Conservation (phyloP, 2,113 vertebrate species). For the Mastomys natalensis region DNA sequence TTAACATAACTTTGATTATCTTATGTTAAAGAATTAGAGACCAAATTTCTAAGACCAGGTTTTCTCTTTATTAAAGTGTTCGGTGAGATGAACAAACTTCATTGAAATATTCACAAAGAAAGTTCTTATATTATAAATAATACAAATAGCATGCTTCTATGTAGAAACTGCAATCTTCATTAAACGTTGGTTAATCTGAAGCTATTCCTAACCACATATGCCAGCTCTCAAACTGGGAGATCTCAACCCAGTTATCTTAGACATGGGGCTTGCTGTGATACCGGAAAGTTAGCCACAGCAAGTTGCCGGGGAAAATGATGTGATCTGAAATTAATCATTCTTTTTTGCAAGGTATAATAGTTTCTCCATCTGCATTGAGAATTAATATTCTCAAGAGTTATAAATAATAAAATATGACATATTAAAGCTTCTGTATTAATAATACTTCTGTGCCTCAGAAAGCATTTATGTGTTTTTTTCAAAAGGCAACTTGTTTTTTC, state of each 20-base stretch:
- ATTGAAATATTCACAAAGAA: slow-evolving; percentile 63
- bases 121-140: slow-evolving; percentile 46
- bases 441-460: slow-evolving; percentile 41
- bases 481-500: slow-evolving; percentile 73
- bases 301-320: not conserved
- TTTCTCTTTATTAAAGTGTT: slow-evolving; percentile 77
- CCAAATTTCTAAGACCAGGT: slow-evolving; percentile 53
- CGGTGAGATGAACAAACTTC: slow-evolving; percentile 62
- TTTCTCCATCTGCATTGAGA: slow-evolving; percentile 51
- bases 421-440: slow-evolving; percentile 44
- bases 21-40: slow-evolving; percentile 57
- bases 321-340: slow-evolving; percentile 20
- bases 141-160: slow-evolving; percentile 35
- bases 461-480: slow-evolving; percentile 21
- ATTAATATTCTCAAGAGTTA: slow-evolving; percentile 42
- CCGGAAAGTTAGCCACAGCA: not conserved
- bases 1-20: not conserved
- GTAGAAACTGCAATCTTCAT: slow-evolving; percentile 14
- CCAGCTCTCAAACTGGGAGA: not conserved
- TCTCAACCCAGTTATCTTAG: slow-evolving; percentile 21
- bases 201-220: slow-evolving; percentile 39
- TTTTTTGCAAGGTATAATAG: not conserved
- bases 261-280: not conserved
- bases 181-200: not conserved
- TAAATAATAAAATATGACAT: slow-evolving; percentile 39